Evolutionary conservation across 2,888 invertebrate species (phyloP), one percentile per base, ranked within the genome.

Genomic region (Odontomyia ornata): DNA sequence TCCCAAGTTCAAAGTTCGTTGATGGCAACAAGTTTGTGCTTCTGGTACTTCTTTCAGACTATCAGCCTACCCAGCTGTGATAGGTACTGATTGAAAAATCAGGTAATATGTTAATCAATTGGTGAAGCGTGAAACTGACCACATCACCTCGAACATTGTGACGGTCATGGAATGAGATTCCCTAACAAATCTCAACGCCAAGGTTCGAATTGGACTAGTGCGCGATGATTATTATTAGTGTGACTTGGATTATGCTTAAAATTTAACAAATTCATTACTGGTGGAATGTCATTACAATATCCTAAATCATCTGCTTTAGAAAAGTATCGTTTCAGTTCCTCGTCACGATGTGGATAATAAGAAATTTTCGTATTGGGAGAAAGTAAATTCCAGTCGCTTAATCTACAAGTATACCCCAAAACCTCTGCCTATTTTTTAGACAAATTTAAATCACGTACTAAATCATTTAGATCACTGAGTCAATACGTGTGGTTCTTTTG

Each of bases 261-360:
- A 60, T 75, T 57, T 57, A 75, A 36, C 57, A 75, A 18, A 36
- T 57, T 75, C 57, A 75, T 75, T 30, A 60, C 36, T 60, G 36
- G 18, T 28, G 75, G 43, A 75, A 75, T n/a, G 60, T 60, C 23
- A 60, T 36, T 75, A 36, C 30, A 75, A 75, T 75, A 75, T 1
- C 57, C 75, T 36, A 75, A 75, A 60, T 60, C 1, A 60, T 2
- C 75, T 60, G 57, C 57, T 30, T 75, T 60, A 21, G 30, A 25
- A 62, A 62, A 43, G 62, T 60, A 21, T 13, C 15, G 43, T 75
- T 30, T 64, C 43, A n/a, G 43, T 64, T 62, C 23, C 18, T 75
- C 75, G 60, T 60, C 62, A 28, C 46, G 64, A 60, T 1, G 23
- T 60, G 21, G 60, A 60, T 21, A 60, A 1, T 60, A 23, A 25